A percentile compares a stretch with the other conserved stretches of the same genome.
Evolutionary conservation across 92 coral and sea anemone species (phyloP).

Genomic region (Porites lobata): DNA sequence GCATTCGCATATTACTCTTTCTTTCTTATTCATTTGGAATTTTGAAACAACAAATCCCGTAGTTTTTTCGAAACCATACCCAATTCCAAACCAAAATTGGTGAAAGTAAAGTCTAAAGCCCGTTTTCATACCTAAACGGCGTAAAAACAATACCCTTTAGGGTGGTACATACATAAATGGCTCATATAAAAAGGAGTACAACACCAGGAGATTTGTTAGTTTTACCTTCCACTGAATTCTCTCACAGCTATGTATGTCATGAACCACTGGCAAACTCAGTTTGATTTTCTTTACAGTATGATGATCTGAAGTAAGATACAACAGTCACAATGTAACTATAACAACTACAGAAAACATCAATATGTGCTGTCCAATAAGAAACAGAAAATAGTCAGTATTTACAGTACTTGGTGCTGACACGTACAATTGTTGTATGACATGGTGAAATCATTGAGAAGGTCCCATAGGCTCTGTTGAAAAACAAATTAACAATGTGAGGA

Average conservation of each 20-base stretch:
- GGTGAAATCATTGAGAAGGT: constrained; percentile 70
- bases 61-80: too few relatives aligned
- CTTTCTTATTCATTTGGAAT: too few relatives aligned
- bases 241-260: constrained; percentile 97
- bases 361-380: not conserved
- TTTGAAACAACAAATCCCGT: too few relatives aligned
- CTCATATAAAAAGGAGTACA: not conserved
- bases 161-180: too few relatives aligned
- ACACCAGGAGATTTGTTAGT: not conserved
- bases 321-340: not conserved
- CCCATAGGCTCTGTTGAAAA: constrained; percentile 70
- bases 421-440: constrained; percentile 74
- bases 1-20: too few relatives aligned
- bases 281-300: constrained; percentile 94
- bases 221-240: constrained; percentile 92
- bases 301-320: constrained; percentile 57
- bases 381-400: not conserved
- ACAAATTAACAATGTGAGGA: not conserved
- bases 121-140: too few relatives aligned
- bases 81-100: too few relatives aligned
- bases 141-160: too few relatives aligned
- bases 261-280: constrained; percentile 91
- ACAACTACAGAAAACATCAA: not conserved
- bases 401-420: constrained; percentile 21
- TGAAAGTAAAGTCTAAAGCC: too few relatives aligned